Conservation (phyloP, 2,797 vertebrate species). For the Crax fasciolata region DNA sequence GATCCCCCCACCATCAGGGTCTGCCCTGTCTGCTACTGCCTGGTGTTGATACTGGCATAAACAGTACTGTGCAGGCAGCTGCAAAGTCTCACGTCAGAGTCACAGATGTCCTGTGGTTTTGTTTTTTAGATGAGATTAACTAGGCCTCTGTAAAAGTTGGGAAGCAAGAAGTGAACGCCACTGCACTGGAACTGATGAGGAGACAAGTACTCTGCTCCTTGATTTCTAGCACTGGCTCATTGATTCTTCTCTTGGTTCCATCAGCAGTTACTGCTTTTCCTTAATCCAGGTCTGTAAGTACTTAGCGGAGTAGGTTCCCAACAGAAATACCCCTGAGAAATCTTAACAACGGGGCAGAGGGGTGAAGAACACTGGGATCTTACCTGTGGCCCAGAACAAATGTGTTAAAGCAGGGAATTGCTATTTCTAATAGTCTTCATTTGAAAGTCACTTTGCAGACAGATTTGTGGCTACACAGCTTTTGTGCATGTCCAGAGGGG, state of each 20-base stretch:
- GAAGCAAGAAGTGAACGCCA: slow-evolving; percentile 24
- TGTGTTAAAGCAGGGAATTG: neutral
- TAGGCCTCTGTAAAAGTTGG: slow-evolving; percentile 41
- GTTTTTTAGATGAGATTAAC: neutral
- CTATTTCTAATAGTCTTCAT: neutral
- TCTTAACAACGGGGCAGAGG: fast-evolving
- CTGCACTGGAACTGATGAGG: slow-evolving; percentile 47
- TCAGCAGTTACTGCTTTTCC: slow-evolving; percentile 70
- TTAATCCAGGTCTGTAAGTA: slow-evolving; percentile 46
- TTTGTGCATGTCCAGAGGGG: fast-evolving
- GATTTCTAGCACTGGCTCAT: slow-evolving; percentile 66
- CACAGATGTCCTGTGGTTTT: neutral
- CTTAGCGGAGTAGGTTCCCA: slow-evolving; percentile 11
- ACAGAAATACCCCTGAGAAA: slow-evolving; percentile 49
- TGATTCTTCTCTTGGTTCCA: slow-evolving; percentile 65
- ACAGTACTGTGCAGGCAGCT: neutral
- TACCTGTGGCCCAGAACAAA: neutral
- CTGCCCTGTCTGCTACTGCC: neutral
- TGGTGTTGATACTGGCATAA: neutral
- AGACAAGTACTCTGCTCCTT: slow-evolving; percentile 5
- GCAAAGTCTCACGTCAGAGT: neutral
- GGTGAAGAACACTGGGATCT: neutral
- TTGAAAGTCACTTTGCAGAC: neutral
- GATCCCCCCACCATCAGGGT: neutral
- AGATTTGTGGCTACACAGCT: neutral